Evolutionary conservation across 2,888 invertebrate species (phyloP), one percentile per base, ranked within the genome.

Genomic region (Platycheirus rosarum): DNA sequence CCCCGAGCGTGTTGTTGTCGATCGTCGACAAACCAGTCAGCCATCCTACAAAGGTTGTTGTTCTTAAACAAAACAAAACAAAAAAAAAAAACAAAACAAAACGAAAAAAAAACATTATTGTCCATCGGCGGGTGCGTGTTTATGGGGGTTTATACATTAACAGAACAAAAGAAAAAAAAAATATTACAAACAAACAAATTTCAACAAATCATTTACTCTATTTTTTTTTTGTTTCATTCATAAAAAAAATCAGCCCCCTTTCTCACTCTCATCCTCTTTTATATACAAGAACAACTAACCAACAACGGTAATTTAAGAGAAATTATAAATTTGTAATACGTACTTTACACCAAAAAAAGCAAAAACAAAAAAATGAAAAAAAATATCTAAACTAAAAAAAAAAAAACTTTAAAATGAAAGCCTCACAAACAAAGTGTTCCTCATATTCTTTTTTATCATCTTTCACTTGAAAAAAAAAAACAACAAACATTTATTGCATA

Each of bases 1-100:
- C 86, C 92, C 93, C 6, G 94, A 94, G 87, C 92, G 93, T 85
- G 93, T 94, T 48, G 93, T 93, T 84, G 94, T 96, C 32, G 95
- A 96, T 92, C 93, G 95, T 89, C 93, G 95, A 86, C 90, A 90
- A 84, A 90, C 90, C 76, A 90, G 89, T 86, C 87, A 88, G 85
- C 89, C 89, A 80, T 88, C 89, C 75, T 91, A 91, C 82, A 90
- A 89, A 85, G 88, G 89, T 85, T 91, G 91, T 87, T 91, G 91
- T 88, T 88, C 91, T 88, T 91, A 91, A 89, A 37, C 62, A 13
- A 40, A 46, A 8, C 5, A 16, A 60, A 20, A 11, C 1, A 51
- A 29, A 46, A 2, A n/a, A n/a, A n/a, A n/a, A n/a, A 91, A 89
- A 37, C 62, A 13, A 40, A 46, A 8, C 5, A 16, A 60, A 20